These are phyloP conservation scores for Crotalus helleri DNA, from an alignment of 2,113 vertebrate genomes.

Conservation along the genomic window DNA sequence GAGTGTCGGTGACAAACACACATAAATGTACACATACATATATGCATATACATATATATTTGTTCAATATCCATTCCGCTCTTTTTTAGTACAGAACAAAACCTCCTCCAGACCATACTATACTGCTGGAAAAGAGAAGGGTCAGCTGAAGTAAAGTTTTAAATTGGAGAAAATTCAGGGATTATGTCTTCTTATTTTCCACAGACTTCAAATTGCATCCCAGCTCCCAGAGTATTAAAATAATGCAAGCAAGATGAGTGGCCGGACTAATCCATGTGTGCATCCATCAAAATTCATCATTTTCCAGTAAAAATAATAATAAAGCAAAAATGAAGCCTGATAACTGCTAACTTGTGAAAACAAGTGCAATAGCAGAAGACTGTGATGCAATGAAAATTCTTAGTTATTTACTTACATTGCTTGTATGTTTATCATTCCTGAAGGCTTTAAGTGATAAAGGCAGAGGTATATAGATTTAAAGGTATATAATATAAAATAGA, in stretches of 20 bases:
- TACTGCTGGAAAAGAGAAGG: background rate
- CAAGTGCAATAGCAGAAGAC: background rate
- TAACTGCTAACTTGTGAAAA: background rate
- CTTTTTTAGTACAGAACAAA: background rate
- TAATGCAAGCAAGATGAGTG: background rate
- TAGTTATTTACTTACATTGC: background rate
- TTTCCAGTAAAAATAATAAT: background rate
- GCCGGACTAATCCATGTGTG: background rate
- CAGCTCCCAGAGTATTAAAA: background rate
- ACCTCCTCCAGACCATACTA: background rate
- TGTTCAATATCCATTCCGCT: too few relatives aligned
- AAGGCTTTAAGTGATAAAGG: background rate
- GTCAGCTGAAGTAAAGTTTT: background rate
- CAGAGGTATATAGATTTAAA: background rate
- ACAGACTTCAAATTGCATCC: background rate
- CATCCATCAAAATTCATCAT: background rate
- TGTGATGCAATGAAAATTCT: background rate
- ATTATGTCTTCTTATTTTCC: background rate
- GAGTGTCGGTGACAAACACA: background rate
- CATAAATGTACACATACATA: too few relatives aligned
- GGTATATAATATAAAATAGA: background rate
- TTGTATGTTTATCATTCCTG: background rate
- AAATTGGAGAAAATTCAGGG: background rate
- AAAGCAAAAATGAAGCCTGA: background rate
- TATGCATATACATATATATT: too few relatives aligned